Conservation (phyloP, 53 echinoderm and acorn worm genomes). For the Apostichopus leukothele region DNA sequence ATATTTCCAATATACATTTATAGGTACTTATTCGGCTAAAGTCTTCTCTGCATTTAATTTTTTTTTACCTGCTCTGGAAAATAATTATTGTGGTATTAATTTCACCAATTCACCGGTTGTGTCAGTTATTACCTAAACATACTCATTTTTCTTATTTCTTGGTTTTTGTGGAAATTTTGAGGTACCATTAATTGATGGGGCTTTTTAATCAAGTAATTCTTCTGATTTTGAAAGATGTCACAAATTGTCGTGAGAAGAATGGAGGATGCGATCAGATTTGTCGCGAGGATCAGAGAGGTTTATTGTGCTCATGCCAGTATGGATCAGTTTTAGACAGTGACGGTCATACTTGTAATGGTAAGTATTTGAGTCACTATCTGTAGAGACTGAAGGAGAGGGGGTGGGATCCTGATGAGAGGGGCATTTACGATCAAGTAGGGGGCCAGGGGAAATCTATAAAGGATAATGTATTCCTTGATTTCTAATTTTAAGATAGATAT, state of each 20-base stretch:
- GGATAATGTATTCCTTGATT: too few species aligned
- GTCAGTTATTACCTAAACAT: neutral
- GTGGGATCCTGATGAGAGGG: neutral
- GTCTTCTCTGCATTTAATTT: neutral
- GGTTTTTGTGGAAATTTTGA: too few species aligned
- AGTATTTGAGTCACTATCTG: neutral
- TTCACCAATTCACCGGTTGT: too few species aligned
- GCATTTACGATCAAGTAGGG: neutral
- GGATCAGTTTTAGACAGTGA: constrained; percentile 67
- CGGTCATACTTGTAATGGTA: constrained; percentile 81
- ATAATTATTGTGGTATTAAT: too few species aligned
- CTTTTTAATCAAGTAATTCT: neutral
- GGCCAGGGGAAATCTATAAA: too few species aligned
- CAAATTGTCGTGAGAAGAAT: constrained; percentile 71
- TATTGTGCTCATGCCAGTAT: constrained; percentile 65
- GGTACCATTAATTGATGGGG: too few species aligned
- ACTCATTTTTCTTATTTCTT: too few species aligned
- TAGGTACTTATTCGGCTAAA: neutral
- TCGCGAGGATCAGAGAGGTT: constrained; percentile 68
- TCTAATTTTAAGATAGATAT: too few species aligned
- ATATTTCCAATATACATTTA: too few species aligned
- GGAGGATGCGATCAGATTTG: constrained; percentile 87
- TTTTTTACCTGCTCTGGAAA: neutral
- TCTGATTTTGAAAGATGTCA: constrained; percentile 10
- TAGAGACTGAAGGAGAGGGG: neutral